Base-by-base conservation (phyloP, 2,888 invertebrate genomes). In the Trilocha varians region DNA sequence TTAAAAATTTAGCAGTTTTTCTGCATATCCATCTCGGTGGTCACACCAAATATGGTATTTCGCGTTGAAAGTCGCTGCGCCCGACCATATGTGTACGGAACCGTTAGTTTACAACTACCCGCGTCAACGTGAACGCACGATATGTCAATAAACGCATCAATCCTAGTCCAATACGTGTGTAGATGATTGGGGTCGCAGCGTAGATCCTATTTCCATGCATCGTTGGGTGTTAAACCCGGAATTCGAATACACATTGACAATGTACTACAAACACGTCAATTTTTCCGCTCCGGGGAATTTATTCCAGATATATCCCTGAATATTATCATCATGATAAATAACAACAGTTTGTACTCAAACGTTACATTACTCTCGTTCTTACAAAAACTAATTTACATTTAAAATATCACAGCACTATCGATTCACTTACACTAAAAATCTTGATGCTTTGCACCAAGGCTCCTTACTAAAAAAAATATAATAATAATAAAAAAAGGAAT, bases 341-440 rank as follows among this genome's bases (percentile, higher is more conserved):
- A 70, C 73, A 70, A 59, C 56, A 51, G 58, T 77, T 77, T 80
- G 80, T 83, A 83, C 82, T 78, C 75, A 71, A 67, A 77, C 71
- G 59, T 72, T 68, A 25, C 72, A 60, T 73, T 73, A 73, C 72
- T 61, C 70, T 66, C 69, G 59, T 67, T 45, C 79, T 79, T 79
- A 25, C 11, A 80, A 58, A 60, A 62, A 75, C 82, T 82, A 74
- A 78, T 80, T 78, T 84, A 84, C 79, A 84, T 80, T 25, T 79
- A 84, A 80, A 84, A 85, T 85, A 85, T 85, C 84, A 85, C 84
- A 85, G 84, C 84, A 84, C 83, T 76, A 84, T 84, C 84, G 83
- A 83, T 85, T 80, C 82, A 70, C 84, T 84, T 84, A 84, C 73
- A 61, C 84, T 83, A 83, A 70, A 66, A 6, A 66, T 58, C 70